A percentile compares a stretch with the other conserved stretches of the same genome.
Evolutionary conservation across 2,888 invertebrate genomes (phyloP).

Genomic region (Megastigmus dorsalis): DNA sequence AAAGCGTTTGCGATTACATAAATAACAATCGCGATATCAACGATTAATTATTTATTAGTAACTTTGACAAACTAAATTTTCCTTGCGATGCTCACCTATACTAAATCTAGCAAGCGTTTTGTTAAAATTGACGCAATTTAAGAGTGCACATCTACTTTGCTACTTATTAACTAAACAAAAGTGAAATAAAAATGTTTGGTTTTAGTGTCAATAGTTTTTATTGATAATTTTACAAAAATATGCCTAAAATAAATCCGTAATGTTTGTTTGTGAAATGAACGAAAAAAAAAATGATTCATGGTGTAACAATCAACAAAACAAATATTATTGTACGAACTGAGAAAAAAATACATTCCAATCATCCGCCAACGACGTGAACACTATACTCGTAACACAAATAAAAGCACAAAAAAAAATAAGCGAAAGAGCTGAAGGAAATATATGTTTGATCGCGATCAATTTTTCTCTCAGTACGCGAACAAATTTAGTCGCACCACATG

Average conservation of each 20-base stretch:
- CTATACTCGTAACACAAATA: neutral
- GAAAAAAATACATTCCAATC: neutral
- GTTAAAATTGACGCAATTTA: neutral
- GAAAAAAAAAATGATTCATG: neutral
- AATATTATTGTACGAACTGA: neutral
- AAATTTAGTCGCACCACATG: neutral
- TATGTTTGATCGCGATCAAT: neutral
- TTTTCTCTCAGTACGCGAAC: conserved; percentile 13
- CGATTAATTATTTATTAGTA: too few species aligned
- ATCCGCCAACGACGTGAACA: neutral
- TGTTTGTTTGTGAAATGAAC: neutral
- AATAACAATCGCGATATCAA: too few species aligned
- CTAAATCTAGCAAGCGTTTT: conserved; percentile 3
- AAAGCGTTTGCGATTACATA: neutral
- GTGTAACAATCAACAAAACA: neutral
- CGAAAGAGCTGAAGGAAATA: neutral
- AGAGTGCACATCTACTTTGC: neutral
- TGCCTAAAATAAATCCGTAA: neutral
- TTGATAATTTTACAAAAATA: conserved; percentile 33
- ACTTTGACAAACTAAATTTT: neutral
- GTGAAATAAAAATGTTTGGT: conserved; percentile 5
- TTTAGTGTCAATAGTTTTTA: conserved; percentile 24
- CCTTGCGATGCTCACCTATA: neutral
- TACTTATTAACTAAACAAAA: conserved; percentile 22
- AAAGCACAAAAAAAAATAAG: neutral